Evolutionary conservation across 2,113 vertebrate species (phyloP).

Genomic region (Spermophilus dauricus): DNA sequence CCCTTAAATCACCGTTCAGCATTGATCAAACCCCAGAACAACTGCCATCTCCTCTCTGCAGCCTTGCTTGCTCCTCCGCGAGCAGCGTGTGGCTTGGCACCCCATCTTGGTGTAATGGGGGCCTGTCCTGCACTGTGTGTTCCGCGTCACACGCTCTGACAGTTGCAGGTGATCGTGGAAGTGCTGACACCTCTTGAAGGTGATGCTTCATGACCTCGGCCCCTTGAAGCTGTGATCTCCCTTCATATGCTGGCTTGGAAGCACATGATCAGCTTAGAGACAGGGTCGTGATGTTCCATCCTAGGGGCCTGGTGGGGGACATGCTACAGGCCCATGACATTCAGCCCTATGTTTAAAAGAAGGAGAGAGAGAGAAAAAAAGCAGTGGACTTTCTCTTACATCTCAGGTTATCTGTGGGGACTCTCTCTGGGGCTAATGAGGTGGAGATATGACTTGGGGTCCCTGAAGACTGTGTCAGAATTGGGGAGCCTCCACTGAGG

Average conservation of each 20-base stretch:
- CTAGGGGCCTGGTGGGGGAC: neutral
- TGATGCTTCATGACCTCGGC: neutral
- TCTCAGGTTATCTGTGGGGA: neutral
- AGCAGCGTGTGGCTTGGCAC: neutral
- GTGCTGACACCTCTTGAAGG: neutral
- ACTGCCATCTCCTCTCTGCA: neutral
- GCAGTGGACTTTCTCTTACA: neutral
- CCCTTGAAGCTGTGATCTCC: neutral
- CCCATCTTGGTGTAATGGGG: no score
- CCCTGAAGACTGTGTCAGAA: neutral
- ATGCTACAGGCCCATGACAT: neutral
- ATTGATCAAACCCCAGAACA: neutral
- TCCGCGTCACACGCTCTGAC: accelerated
- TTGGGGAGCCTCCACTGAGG: no score
- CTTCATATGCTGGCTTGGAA: neutral
- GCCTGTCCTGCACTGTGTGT: neutral
- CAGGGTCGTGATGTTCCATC: neutral
- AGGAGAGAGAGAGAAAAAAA: neutral
- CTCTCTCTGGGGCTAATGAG: neutral
- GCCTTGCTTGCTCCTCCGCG: neutral
- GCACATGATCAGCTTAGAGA: neutral
- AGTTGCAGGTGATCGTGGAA: neutral
- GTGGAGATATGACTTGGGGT: neutral
- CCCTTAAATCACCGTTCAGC: neutral
- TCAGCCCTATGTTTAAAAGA: neutral